phyloP scores from a whole-genome alignment of 2,888 invertebrate genomes.

The Eledona agricola region DNA sequence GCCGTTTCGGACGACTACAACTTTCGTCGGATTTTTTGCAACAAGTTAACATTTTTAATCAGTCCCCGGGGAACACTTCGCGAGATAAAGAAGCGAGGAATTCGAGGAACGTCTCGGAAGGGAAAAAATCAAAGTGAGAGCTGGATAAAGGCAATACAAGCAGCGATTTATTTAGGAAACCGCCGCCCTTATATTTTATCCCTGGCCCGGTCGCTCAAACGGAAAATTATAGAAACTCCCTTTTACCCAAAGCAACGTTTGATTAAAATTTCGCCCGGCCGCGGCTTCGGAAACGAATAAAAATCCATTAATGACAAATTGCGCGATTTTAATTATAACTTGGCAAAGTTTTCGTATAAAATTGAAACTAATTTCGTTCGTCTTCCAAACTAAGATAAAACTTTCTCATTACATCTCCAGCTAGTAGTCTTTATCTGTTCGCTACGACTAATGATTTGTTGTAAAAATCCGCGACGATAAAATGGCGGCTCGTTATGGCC shows the following conservation, averaged over 20 bases:
- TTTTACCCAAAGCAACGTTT: constrained; percentile 16
- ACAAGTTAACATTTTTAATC: constrained; percentile 25
- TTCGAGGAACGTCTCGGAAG: constrained; percentile 4
- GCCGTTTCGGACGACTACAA: constrained; percentile 1
- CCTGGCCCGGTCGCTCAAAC: constrained; percentile 6
- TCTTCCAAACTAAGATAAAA: constrained; percentile 30
- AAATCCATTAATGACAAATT: constrained; percentile 44
- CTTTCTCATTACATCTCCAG: constrained; percentile 33
- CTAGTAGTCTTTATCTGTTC: constrained; percentile 23
- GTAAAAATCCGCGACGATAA: constrained; percentile 13
- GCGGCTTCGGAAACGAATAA: constrained; percentile 38
- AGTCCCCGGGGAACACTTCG: constrained; percentile 9
- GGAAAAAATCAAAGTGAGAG: constrained; percentile 15
- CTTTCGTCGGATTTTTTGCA: constrained; percentile 8
- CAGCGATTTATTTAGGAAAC: constrained; percentile 22
- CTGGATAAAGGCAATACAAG: constrained; percentile 15
- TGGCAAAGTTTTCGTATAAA: constrained; percentile 35
- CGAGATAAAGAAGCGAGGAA: neutral
- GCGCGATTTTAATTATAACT: constrained; percentile 43
- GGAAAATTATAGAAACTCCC: constrained; percentile 14
- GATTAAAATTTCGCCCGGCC: constrained; percentile 29
- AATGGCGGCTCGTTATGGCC: no score
- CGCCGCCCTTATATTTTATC: constrained; percentile 14
- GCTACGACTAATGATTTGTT: constrained; percentile 23
- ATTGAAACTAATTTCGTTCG: constrained; percentile 40